Conservation (phyloP, 2,797 vertebrate species). For the Poecilia wingei region DNA sequence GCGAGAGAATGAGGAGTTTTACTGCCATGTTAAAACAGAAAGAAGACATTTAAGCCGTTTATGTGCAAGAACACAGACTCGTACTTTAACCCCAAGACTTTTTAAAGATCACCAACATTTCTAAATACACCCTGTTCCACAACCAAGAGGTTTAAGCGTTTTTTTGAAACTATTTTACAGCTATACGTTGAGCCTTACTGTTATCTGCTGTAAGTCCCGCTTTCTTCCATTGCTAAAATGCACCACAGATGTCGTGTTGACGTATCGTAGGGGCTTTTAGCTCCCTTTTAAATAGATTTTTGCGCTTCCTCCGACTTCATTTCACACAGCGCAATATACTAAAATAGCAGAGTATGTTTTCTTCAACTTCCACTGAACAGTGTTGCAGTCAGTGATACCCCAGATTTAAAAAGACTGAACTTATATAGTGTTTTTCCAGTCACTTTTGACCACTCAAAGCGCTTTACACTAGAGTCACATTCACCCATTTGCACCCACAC, state of each 20-base stretch:
- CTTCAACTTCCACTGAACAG: neutral
- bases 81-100: neutral
- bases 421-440: too few species aligned
- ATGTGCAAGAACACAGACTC: neutral
- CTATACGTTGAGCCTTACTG: neutral
- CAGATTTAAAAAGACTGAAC: too few species aligned
- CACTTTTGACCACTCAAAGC: too few species aligned
- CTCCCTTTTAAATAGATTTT: neutral
- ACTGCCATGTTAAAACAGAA: neutral
- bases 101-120: neutral
- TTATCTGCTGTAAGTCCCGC: neutral
- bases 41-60: neutral
- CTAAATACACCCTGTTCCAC: neutral
- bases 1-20: neutral
- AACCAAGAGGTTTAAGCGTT: neutral
- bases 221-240: neutral
- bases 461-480: too few species aligned
- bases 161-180: neutral
- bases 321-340: neutral
- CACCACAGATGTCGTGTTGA: too few species aligned
- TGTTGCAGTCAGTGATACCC: neutral
- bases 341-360: neutral
- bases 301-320: neutral
- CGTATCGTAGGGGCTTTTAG: neutral
- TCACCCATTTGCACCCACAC: too few species aligned